These are phyloP conservation scores for Holothuria scabra DNA, from an alignment of 53 echinoderm and acorn worm species.

Conservation along the genomic window DNA sequence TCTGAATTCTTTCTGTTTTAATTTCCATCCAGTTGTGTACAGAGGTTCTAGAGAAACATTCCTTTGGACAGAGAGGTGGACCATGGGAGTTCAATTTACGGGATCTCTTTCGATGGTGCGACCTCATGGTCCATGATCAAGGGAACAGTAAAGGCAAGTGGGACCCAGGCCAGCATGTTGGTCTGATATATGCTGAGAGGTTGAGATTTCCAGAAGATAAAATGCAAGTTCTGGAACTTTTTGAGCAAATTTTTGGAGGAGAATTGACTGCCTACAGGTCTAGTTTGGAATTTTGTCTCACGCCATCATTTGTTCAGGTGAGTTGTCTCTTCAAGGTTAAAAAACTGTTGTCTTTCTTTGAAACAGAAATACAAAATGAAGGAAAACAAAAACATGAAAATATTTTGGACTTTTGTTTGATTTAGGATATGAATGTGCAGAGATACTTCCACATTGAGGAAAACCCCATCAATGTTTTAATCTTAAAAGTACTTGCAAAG, in stretches of 20 bases:
- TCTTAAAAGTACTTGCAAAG: no score
- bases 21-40: slow-evolving; percentile 68
- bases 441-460: no score
- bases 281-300: slow-evolving; percentile 28
- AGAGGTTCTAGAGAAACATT: slow-evolving; percentile 72
- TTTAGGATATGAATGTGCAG: no score
- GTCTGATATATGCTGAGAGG: slow-evolving; percentile 85
- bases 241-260: slow-evolving; percentile 62
- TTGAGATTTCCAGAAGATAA: slow-evolving; percentile 80
- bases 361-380: no score
- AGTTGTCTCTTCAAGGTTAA: no score
- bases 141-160: slow-evolving; percentile 53
- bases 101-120: slow-evolving; percentile 99
- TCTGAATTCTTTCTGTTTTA: not conserved
- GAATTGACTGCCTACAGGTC: slow-evolving; percentile 64
- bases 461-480: no score
- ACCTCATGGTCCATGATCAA: slow-evolving; percentile 92
- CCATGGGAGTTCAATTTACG: slow-evolving; percentile 99
- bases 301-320: no score
- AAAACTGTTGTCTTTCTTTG: no score
- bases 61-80: slow-evolving; percentile 96
- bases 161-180: slow-evolving; percentile 91
- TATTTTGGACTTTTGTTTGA: no score
- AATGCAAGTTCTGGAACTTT: slow-evolving; percentile 70
- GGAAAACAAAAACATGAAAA: no score